Evolutionary conservation across 2,113 vertebrate species (phyloP).

Genomic region (Notechis scutatus): DNA sequence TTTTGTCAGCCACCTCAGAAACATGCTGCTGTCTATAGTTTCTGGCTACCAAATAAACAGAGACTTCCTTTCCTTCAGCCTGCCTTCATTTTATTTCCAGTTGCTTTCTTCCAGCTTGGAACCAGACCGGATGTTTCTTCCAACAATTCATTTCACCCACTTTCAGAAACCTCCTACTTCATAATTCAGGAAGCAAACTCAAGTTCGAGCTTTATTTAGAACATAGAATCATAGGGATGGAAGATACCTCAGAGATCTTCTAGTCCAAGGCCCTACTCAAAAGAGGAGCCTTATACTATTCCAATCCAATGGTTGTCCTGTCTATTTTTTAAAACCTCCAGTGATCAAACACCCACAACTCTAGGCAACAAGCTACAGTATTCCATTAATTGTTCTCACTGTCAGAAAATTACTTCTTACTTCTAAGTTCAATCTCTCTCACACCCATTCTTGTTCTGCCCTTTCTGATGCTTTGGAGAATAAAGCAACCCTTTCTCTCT

Average conservation of each 20-base stretch:
- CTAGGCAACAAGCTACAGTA: background rate
- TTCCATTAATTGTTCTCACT: background rate
- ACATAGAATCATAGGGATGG: background rate
- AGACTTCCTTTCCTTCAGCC: too few relatives aligned
- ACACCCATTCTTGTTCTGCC: background rate
- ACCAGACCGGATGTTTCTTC: too few relatives aligned
- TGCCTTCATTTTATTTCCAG: too few relatives aligned
- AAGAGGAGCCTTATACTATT: background rate
- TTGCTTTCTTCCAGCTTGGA: too few relatives aligned
- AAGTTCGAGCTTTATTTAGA: background rate
- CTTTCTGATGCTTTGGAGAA: background rate
- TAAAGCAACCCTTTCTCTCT: background rate
- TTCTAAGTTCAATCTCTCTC: background rate
- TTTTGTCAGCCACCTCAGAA: too few relatives aligned
- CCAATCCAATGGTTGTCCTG: background rate
- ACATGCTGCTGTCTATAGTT: too few relatives aligned
- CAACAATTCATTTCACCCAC: background rate
- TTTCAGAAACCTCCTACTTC: background rate
- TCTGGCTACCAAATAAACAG: too few relatives aligned
- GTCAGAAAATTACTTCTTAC: background rate
- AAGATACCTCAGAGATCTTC: background rate
- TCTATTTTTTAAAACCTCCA: background rate
- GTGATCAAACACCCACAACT: background rate
- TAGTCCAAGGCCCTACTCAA: background rate
- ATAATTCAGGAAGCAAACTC: background rate